Conservation (phyloP, 2,113 vertebrate species). For the Phrynosoma platyrhinos region DNA sequence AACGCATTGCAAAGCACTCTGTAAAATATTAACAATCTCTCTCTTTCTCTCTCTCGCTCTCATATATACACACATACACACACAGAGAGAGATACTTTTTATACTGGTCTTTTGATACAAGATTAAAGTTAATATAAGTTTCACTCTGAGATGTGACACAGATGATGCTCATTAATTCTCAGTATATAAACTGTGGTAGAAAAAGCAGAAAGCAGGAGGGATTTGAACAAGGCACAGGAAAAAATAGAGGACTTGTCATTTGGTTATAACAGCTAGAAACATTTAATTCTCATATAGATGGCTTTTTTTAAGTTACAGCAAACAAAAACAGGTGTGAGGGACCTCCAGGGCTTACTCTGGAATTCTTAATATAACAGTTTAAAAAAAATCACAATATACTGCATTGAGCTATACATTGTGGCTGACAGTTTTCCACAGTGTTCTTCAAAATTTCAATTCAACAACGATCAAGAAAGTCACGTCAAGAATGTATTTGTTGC, state of each 20-base stretch:
- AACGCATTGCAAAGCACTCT: background rate
- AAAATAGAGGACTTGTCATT: constrained; percentile 24
- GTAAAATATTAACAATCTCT: background rate
- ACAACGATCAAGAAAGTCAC: background rate
- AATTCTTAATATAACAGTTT: background rate
- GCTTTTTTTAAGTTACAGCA: background rate
- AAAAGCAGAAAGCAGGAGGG: constrained; percentile 16
- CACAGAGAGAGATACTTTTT: constrained; percentile 19
- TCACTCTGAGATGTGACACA: constrained; percentile 41
- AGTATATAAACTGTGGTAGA: constrained; percentile 3
- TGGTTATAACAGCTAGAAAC: constrained; percentile 19
- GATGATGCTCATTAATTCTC: constrained; percentile 38
- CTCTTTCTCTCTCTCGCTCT: no score
- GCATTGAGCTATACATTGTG: background rate
- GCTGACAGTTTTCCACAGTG: background rate
- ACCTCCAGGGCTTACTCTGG: background rate
- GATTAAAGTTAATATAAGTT: constrained; percentile 58
- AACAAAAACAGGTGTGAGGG: background rate
- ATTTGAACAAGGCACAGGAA: background rate
- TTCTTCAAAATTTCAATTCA: background rate
- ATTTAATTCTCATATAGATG: background rate
- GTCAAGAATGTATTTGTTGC: background rate
- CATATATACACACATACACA: no score
- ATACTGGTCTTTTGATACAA: constrained; percentile 52
- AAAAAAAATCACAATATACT: background rate